These are phyloP conservation scores for Oscheius sp. DNA, from an alignment of 2,888 invertebrate genomes.

Conservation along the genomic window DNA sequence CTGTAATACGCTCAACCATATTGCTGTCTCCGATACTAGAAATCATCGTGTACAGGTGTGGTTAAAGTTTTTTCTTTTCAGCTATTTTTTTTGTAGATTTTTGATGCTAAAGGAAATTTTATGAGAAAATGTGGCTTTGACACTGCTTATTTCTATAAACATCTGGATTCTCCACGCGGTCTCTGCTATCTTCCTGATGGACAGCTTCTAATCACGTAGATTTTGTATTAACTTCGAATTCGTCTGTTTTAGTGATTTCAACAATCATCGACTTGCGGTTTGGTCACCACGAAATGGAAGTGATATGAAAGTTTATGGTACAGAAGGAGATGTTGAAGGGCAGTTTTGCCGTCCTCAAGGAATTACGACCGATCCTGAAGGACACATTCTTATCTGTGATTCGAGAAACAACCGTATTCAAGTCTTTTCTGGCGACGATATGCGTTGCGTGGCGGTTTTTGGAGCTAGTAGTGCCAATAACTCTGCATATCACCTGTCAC, in stretches of 20 bases:
- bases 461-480: slow-evolving; percentile 62
- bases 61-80: not conserved
- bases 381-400: slow-evolving; percentile 89
- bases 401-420: slow-evolving; percentile 87
- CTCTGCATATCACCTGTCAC: slow-evolving; percentile 46
- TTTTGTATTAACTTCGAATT: slow-evolving; percentile 1
- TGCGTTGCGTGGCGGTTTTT: slow-evolving; percentile 73
- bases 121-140: slow-evolving; percentile 87
- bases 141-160: slow-evolving; percentile 77
- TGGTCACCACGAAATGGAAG: slow-evolving; percentile 47
- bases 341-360: slow-evolving; percentile 55
- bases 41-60: slow-evolving; percentile 88
- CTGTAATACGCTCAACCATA: slow-evolving; percentile 83
- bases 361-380: slow-evolving; percentile 60
- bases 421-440: slow-evolving; percentile 72
- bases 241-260: slow-evolving; percentile 85
- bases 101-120: slow-evolving; percentile 83
- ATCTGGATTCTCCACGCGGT: slow-evolving; percentile 85
- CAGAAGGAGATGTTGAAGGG: slow-evolving; percentile 72
- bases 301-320: slow-evolving; percentile 73
- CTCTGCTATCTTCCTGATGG: slow-evolving; percentile 87
- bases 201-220: slow-evolving; percentile 80
- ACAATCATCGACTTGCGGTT: slow-evolving; percentile 81
- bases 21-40: slow-evolving; percentile 89
- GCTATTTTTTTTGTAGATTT: slow-evolving; percentile 73